Percentiles rank a stretch among this genome's conserved stretches.
phyloP scores from a whole-genome alignment of 2,113 vertebrate species.

The Thymallus thymallus region DNA sequence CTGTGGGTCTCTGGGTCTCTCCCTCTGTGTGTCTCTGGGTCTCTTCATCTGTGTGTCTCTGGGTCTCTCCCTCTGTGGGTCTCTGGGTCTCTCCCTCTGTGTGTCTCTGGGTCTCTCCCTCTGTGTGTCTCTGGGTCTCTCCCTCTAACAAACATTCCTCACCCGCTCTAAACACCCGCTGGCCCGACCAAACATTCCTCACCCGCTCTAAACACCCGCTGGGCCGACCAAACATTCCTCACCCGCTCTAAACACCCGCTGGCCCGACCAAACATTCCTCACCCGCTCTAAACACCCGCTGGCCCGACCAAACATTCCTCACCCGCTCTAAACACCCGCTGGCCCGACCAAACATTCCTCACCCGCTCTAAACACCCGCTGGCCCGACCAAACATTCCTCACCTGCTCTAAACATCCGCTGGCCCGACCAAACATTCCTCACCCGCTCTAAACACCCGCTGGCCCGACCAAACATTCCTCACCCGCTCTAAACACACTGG shows the following conservation, averaged over 20 bases:
- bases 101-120: too few relatives aligned
- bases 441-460: conserved; percentile 42
- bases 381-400: conserved; percentile 57
- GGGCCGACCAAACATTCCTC: conserved; percentile 11
- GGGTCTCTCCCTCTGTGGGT: too few relatives aligned
- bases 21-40: too few relatives aligned
- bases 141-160: too few relatives aligned
- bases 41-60: too few relatives aligned
- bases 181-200: conserved; percentile 62
- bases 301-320: conserved; percentile 35
- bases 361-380: conserved; percentile 22
- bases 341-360: conserved; percentile 63
- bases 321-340: conserved; percentile 42
- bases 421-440: conserved; percentile 35
- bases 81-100: too few relatives aligned
- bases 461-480: conserved; percentile 63
- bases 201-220: conserved; percentile 6
- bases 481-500: conserved; percentile 11
- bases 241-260: conserved; percentile 19
- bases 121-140: too few relatives aligned
- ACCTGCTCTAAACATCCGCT: conserved; percentile 63
- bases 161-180: too few relatives aligned
- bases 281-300: conserved; percentile 63
- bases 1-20: too few relatives aligned
- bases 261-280: conserved; percentile 57